Percentiles rank a stretch among this genome's conserved stretches.
These are phyloP conservation scores for Colinus virginianus DNA, from an alignment of 2,113 vertebrate species.

Conservation along the genomic window DNA sequence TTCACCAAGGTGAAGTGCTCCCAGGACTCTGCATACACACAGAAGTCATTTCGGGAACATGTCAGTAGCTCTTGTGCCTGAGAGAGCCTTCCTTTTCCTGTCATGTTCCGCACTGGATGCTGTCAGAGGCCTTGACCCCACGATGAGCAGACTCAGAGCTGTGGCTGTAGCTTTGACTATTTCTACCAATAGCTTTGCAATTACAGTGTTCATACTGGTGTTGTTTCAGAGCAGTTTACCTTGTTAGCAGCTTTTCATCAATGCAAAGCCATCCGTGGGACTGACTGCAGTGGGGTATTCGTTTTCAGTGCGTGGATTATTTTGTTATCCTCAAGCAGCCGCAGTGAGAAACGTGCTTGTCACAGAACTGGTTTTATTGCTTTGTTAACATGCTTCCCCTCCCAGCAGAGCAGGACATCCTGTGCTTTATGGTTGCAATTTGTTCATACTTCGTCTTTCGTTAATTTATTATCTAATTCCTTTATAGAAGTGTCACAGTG, in stretches of 20 bases:
- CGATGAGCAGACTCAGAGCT: background rate
- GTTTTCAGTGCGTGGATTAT: background rate
- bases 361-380: background rate
- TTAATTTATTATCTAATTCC: background rate
- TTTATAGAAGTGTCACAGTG: fast-evolving
- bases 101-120: fast-evolving
- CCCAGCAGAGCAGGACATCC: background rate
- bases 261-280: background rate
- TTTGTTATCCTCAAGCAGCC: background rate
- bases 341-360: background rate
- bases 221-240: background rate
- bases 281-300: fast-evolving
- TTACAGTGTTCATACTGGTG: no score
- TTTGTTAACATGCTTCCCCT: background rate
- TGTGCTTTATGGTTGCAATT: background rate
- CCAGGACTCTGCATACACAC: background rate
- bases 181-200: background rate
- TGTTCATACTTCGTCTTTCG: background rate
- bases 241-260: background rate
- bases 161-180: background rate
- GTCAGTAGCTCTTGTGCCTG: background rate
- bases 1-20: background rate
- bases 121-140: background rate
- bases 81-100: background rate
- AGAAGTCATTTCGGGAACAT: fast-evolving